A percentile compares a stretch with the other conserved stretches of the same genome.
phyloP scores from a whole-genome alignment of 35 echinoderm and acorn worm species.

The Ophioderma brevispina region DNA sequence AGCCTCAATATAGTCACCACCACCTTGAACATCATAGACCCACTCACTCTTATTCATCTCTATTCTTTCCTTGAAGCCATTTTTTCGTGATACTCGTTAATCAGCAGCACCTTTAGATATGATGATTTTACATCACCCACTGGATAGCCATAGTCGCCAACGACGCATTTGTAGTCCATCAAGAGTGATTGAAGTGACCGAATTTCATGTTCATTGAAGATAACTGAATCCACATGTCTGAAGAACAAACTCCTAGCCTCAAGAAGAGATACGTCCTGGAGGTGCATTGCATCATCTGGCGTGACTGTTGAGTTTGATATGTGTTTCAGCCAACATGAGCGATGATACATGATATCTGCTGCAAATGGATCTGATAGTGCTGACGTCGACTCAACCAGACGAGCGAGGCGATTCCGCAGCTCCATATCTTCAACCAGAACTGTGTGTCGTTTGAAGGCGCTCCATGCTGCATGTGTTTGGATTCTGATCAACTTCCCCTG shows the following conservation, averaged over 20 bases:
- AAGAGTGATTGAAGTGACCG: conserved; percentile 10
- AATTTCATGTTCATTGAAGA: conserved; percentile 4
- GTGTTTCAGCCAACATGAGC: conserved; percentile 9
- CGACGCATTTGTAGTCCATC: conserved; percentile 1
- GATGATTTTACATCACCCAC: conserved; percentile 23
- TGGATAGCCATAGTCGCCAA: neutral
- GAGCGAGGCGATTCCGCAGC: conserved; percentile 1
- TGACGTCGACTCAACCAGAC: conserved; percentile 20
- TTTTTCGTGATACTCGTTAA: conserved; percentile 17
- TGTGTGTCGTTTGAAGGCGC: conserved; percentile 14
- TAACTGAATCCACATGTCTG: neutral
- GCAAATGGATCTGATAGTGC: neutral
- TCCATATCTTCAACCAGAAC: conserved; percentile 27
- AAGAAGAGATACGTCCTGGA: neutral
- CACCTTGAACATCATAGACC: no score
- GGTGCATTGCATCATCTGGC: conserved; percentile 23
- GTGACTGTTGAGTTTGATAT: neutral
- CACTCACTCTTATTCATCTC: no score
- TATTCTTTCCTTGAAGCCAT: no score
- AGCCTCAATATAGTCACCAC: no score
- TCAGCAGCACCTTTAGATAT: conserved; percentile 21
- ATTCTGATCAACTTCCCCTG: conserved; percentile 17
- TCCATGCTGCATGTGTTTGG: conserved; percentile 18
- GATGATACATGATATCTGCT: conserved; percentile 47
- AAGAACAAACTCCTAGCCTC: conserved; percentile 19